Evolutionary conservation across 2,888 invertebrate species (phyloP), one percentile per base, ranked within the genome.

Genomic region (Tenthredo distinguenda): DNA sequence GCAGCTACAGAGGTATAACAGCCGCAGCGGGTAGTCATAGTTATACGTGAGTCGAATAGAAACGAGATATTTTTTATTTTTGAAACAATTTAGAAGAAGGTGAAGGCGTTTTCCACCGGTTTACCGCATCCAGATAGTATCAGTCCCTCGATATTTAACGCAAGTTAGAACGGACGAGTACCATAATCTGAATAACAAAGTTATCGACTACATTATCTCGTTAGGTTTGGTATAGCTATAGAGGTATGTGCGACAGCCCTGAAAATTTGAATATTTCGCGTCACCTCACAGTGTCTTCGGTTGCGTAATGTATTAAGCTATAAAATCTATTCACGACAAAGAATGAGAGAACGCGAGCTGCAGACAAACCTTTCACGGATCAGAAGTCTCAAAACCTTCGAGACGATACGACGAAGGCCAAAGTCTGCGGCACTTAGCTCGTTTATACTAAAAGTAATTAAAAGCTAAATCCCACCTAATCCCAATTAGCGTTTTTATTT

Each of bases 201-300:
- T 76, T 76, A 76, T 47, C 76, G 76, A 76, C 76, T 76, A 76
- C 26, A 76, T 76, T 76, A 76, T 76, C 31, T 76, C 47, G 76
- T 76, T 47, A 47, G 47, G 43, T 55, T 47, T 55, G 55, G 26
- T 12, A 9, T 21, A 31, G 2, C n/a, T 15, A 31, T 15, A 68
- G 0, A 65, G 15, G 6, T 31, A 31, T 15, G 18, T 55, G n/a
- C n/a, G 10, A 34, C 5, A 71, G 71, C 9, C 71, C 7, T 71
- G 26, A 47, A 76, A 47, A 34, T 76, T 47, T 76, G 76, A 76
- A 76, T 76, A 76, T 47, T 76, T 31, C 43, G 21, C 62, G 62
- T 62, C 62, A 62, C 62, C 62, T 26, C 7, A 31, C 3, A 12
- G 62, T 62, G 26, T 62, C 62, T 62, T 62, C 62, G 62, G 26